These are phyloP conservation scores for Elachura formosa DNA, from an alignment of 2,113 vertebrate genomes.

Conservation along the genomic window DNA sequence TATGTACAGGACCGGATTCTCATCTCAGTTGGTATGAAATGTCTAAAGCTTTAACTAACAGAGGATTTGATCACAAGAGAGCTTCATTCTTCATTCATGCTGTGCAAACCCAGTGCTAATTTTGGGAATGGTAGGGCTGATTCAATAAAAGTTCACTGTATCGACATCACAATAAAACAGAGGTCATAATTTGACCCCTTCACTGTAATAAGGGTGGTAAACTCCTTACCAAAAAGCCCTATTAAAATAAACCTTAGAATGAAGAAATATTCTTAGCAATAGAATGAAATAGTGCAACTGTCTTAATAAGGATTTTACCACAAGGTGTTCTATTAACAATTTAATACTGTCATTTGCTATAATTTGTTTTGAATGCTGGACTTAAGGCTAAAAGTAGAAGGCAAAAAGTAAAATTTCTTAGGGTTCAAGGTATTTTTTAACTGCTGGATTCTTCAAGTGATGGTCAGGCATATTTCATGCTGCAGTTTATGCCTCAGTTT, in stretches of 20 bases:
- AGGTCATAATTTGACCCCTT: not conserved
- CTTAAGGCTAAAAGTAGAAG: not conserved
- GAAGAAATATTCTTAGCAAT: not conserved
- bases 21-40: not conserved
- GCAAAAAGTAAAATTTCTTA: not conserved
- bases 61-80: not conserved
- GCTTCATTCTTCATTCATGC: not conserved
- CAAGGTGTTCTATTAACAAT: not conserved
- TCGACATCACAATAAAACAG: not conserved
- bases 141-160: not conserved
- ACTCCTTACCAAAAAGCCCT: not conserved
- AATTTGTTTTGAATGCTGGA: not conserved
- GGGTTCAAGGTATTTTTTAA: not conserved
- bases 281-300: not conserved
- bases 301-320: not conserved
- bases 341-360: not conserved
- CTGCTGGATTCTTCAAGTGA: not conserved
- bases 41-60: not conserved
- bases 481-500: not conserved
- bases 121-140: not conserved
- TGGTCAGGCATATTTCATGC: not conserved
- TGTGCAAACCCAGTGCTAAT: not conserved
- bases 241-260: not conserved
- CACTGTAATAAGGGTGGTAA: not conserved
- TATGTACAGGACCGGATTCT: not conserved